Evolutionary conservation across 2,888 invertebrate genomes (phyloP), one percentile per base, ranked within the genome.

Genomic region (Tipula vernalis): DNA sequence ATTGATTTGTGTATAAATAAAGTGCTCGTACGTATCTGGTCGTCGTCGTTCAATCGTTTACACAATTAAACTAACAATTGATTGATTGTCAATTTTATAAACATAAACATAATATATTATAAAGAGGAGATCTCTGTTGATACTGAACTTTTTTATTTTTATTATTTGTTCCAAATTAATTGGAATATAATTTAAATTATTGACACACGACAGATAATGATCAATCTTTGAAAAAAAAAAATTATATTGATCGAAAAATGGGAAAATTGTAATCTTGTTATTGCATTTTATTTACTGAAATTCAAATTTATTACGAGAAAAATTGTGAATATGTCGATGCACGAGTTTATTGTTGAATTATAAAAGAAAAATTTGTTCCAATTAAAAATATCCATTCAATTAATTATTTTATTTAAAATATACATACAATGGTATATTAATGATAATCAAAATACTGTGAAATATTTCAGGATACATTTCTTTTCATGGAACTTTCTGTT

Each of bases 111-210:
- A 71, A 71, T 71, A 71, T 8, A 44, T 39, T 39, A 3, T 39
- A 44, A 13, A 18, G 71, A 71, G 28, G 71, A 71, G 28, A 71
- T 71, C 18, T 13, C 18, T 13, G 71, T 71, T 71, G 71, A 71
- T 71, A 28, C 28, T 71, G 28, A 71, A 28, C 10, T 28, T 71
- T 28, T 71, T 71, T 71, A 28, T 71, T 28, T 51, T 71, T 71
- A 71, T 71, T 71, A 71, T 71, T 71, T 71, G 71, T 71, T 71
- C 71, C 71, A 71, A 71, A 71, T 71, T 71, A 71, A 71, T 71
- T 71, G 71, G 71, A 71, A 71, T 28, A 71, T 71, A 71, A 71
- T 71, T 71, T 71, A 71, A 71, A 71, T 71, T 71, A 71, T 71
- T 71, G 71, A 71, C 71, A 71, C 71, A 71, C 71, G 71, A 71